phyloP scores from a whole-genome alignment of 2,888 invertebrate genomes.

The Rotaria macrura region DNA sequence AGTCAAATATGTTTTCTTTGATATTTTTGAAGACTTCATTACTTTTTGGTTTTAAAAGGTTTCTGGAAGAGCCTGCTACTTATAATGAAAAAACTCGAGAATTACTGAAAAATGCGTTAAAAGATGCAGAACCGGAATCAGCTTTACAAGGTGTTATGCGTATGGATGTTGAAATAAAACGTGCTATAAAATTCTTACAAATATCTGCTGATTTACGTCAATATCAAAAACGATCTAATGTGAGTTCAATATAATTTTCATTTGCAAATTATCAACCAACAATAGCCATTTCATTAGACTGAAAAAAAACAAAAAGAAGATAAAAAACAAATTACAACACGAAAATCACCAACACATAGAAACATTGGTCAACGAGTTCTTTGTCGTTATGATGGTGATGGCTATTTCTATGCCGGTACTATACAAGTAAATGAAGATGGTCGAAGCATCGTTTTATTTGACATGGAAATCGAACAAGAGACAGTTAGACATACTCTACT shows the following conservation, averaged over 20 bases:
- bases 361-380: neutral
- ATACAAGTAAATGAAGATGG: neutral
- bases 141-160: neutral
- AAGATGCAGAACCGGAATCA: neutral
- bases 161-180: neutral
- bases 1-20: too few species aligned
- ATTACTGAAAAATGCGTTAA: neutral
- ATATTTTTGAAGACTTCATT: neutral
- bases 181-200: neutral
- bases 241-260: neutral
- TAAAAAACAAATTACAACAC: neutral
- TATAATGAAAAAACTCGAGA: neutral
- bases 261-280: too few species aligned
- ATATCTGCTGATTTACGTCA: constrained; percentile 5
- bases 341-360: neutral
- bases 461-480: neutral
- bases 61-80: neutral
- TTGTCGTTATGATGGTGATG: neutral
- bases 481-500: neutral
- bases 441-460: neutral
- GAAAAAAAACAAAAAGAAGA: neutral
- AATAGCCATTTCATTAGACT: neutral
- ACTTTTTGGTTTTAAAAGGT: neutral
- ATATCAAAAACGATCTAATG: neutral
- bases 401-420: neutral